Evolutionary conservation across 2,113 vertebrate genomes (phyloP), one percentile per base, ranked within the genome.

Genomic region (Dunckerocampus dactyliophorus): DNA sequence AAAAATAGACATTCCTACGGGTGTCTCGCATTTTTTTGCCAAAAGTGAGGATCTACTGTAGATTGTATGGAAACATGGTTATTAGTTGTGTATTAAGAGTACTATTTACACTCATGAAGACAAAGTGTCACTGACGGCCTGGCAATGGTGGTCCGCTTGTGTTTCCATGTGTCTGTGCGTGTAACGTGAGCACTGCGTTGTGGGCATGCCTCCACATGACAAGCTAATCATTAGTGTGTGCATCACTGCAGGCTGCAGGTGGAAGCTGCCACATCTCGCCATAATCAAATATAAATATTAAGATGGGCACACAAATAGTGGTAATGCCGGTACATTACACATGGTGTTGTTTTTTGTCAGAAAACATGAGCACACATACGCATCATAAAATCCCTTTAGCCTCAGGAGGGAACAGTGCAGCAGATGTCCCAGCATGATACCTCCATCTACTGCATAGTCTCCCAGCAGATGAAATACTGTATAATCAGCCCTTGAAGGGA

Each of bases 401-500:
- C 68, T 66, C 53, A 34, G 60, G 73, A 73, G 49, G 62, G 39
- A 73, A 58, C 31, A n/a, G 52, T 24, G 70, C 55, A 65, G 71
- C 74, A 80, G 80, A 82, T 79, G 74, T 77, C 67, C 63, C 70
- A 74, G 73, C 71, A 49, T 65, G 69, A 69, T 63, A 69, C 67
- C 61, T 48, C 11, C 43, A 69, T 73, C 65, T 51, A 42, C 14
- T 46, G 55, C 47, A 49, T 13, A 5, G 24, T 28, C 24, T 28
- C 2, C 24, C 61, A 58, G 59, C 56, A 58, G 57, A 65, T 68
- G 47, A 58, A 69, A 63, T 22, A 31, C 55, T 55, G 22, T 28
- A 58, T 58, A 66, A 77, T 74, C 69, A 55, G 59, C 34, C 59
- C 56, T 57, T 39, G 58, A 65, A 61, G 58, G 54, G 21, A 64